These are phyloP conservation scores for Brachypalpus laphriformis DNA, from an alignment of 2,888 invertebrate genomes.

Conservation along the genomic window DNA sequence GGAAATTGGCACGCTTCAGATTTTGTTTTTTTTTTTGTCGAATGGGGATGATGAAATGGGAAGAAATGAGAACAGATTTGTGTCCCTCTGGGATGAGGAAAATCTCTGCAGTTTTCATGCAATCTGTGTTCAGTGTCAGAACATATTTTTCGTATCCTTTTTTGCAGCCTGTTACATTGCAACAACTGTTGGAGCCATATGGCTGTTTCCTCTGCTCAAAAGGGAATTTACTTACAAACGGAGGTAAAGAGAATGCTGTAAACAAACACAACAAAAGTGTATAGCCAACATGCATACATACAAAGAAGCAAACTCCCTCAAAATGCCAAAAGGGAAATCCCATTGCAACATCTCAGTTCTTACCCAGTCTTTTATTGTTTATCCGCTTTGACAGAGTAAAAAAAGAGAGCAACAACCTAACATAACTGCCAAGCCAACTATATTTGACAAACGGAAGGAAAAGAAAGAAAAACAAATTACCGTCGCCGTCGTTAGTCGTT, in stretches of 20 bases:
- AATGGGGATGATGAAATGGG: neutral
- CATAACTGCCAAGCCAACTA: slow-evolving; percentile 21
- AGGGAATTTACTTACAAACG: slow-evolving; percentile 14
- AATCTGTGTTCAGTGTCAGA: slow-evolving; percentile 37
- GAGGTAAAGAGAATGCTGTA: slow-evolving; percentile 5
- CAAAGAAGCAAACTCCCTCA: too few relatives aligned
- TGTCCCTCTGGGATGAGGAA: neutral
- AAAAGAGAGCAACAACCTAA: neutral
- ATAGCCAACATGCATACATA: neutral
- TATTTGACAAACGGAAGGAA: slow-evolving; percentile 18
- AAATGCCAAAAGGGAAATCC: slow-evolving; percentile 33
- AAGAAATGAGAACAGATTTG: slow-evolving; percentile 4
- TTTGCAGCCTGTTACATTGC: slow-evolving; percentile 5
- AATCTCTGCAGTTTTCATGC: slow-evolving; percentile 35
- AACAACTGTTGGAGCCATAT: slow-evolving; percentile 50
- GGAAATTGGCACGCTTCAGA: slow-evolving; percentile 57
- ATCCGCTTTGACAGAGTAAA: neutral
- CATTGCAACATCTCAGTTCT: slow-evolving; percentile 42
- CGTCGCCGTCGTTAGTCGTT: neutral
- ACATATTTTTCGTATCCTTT: slow-evolving; percentile 12
- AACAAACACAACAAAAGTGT: neutral
- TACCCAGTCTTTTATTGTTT: neutral
- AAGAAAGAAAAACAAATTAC: slow-evolving; percentile 37
- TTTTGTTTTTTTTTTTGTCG: neutral
- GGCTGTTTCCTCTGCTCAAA: slow-evolving; percentile 14